Evolutionary conservation across 2,113 vertebrate species (phyloP).

Genomic region (Burhinus oedicnemus): DNA sequence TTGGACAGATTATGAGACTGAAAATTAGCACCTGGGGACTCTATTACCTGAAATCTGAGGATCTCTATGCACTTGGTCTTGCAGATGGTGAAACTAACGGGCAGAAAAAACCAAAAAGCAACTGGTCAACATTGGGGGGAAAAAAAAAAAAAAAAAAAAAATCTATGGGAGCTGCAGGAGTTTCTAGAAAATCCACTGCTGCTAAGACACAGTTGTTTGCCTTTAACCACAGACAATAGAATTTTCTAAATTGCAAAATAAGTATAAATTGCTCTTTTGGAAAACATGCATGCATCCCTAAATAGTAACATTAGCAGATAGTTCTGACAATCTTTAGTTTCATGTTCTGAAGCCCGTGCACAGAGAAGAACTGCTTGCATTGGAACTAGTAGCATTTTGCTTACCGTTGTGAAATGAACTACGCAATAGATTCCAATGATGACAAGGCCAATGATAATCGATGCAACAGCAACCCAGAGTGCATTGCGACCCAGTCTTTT

Average conservation of each 20-base stretch:
- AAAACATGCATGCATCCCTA: background rate
- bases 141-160: no score
- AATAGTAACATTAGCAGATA: background rate
- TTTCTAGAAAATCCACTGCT: background rate
- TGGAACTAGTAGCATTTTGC: background rate
- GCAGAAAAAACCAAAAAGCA: background rate
- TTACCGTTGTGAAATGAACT: conserved; percentile 86
- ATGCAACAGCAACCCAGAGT: conserved; percentile 83
- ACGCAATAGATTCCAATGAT: conserved; percentile 77
- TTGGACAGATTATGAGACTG: background rate
- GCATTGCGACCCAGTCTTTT: conserved; percentile 82
- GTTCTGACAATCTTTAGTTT: background rate
- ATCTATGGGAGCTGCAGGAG: background rate
- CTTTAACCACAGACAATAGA: background rate
- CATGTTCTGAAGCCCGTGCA: background rate
- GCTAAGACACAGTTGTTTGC: background rate
- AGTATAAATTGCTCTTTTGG: background rate
- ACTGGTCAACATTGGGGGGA: background rate
- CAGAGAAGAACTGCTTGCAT: background rate
- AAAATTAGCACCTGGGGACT: background rate
- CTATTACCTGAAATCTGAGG: background rate
- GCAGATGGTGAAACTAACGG: background rate
- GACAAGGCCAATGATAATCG: conserved; percentile 83
- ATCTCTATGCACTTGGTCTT: background rate
- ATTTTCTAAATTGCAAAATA: background rate